phyloP scores from a whole-genome alignment of 1,140 invertebrate genomes.

The Heliconius nattereri region DNA sequence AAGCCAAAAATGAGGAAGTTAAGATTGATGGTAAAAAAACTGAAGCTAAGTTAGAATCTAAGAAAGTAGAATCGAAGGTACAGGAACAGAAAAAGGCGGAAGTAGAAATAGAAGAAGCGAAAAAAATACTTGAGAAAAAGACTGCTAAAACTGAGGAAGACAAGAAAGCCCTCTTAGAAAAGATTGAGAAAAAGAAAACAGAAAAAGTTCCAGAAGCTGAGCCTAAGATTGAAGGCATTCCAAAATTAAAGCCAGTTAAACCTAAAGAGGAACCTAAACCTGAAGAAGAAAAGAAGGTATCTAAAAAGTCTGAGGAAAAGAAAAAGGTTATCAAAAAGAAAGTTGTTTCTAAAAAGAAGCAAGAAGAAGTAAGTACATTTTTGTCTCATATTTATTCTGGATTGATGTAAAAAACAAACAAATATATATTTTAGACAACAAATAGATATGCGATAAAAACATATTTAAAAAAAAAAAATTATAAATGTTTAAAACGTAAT shows the following conservation, averaged over 20 bases:
- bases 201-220: slow-evolving; percentile 71
- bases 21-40: slow-evolving; percentile 74
- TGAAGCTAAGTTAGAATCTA: slow-evolving; percentile 65
- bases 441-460: not conserved
- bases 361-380: slow-evolving; percentile 74
- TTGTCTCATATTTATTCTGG: slow-evolving; percentile 9
- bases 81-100: slow-evolving; percentile 74
- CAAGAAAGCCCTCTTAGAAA: slow-evolving; percentile 78
- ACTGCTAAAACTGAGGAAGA: slow-evolving; percentile 79
- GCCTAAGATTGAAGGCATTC: slow-evolving; percentile 79
- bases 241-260: slow-evolving; percentile 81
- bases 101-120: slow-evolving; percentile 76
- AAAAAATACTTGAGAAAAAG: slow-evolving; percentile 80
- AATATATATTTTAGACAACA: not conserved
- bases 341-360: slow-evolving; percentile 72
- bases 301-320: slow-evolving; percentile 74
- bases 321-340: slow-evolving; percentile 79
- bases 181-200: slow-evolving; percentile 77
- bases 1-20: slow-evolving; percentile 58
- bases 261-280: slow-evolving; percentile 79
- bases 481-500: no score
- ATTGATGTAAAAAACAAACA: not conserved
- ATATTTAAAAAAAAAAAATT: not conserved
- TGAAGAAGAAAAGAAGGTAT: slow-evolving; percentile 71
- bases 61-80: slow-evolving; percentile 60